Conservation (phyloP, 1,140 invertebrate genomes). For the Pogonognathellus flavescens region DNA sequence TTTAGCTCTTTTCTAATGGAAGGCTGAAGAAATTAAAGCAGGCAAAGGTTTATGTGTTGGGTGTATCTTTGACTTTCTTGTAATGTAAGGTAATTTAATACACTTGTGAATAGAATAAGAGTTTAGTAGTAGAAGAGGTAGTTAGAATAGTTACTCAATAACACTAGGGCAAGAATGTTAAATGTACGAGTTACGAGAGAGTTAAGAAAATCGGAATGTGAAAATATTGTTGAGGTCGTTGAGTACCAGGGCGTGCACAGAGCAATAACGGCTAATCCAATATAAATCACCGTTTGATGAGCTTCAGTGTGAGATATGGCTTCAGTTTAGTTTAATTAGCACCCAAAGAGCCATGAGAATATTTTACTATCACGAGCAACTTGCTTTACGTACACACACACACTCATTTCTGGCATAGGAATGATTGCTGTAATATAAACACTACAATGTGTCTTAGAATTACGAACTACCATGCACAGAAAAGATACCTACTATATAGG, state of each 20-base stretch:
- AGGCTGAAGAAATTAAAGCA: conserved; percentile 36
- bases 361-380: conserved; percentile 20
- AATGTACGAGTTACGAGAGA: too few species aligned
- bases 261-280: conserved; percentile 63
- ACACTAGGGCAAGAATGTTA: neutral
- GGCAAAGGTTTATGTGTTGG: conserved; percentile 31
- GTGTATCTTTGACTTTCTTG: neutral
- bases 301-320: conserved; percentile 64
- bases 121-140: neutral
- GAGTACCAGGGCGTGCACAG: conserved; percentile 53
- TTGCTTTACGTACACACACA: neutral
- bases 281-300: conserved; percentile 66
- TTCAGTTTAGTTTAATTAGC: conserved; percentile 64
- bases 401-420: neutral
- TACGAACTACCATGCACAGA: too few species aligned
- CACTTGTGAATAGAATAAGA: neutral
- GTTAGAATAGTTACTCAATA: neutral
- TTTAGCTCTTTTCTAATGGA: neutral
- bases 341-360: conserved; percentile 37
- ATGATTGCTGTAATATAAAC: too few species aligned
- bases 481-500: too few species aligned
- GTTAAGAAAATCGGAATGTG: conserved; percentile 52
- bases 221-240: conserved; percentile 55
- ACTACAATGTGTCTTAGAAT: too few species aligned
- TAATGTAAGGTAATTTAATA: neutral